Evolutionary conservation across 2,888 invertebrate genomes (phyloP).

Genomic region (Erebia epiphron): DNA sequence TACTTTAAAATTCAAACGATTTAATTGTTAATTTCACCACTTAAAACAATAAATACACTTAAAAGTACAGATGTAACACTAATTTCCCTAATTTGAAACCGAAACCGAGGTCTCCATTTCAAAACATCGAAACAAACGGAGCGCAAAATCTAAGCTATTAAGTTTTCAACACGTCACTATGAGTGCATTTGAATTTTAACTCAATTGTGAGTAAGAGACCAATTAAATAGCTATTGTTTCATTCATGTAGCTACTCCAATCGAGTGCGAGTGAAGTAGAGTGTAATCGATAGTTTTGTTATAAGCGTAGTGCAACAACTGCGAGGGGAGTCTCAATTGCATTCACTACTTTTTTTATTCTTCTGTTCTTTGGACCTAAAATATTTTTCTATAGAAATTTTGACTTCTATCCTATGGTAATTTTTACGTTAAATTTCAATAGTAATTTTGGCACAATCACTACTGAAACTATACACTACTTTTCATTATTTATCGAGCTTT

Average conservation of each 20-base stretch:
- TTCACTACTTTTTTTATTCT: conserved; percentile 9
- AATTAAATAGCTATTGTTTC: conserved; percentile 54
- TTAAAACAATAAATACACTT: neutral
- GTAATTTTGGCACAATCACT: neutral
- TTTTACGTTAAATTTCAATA: neutral
- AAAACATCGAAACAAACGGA: conserved; percentile 25
- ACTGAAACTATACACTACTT: neutral
- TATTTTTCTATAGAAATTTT: conserved; percentile 9
- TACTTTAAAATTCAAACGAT: too few species aligned
- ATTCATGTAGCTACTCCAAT: conserved; percentile 36
- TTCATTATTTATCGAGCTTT: too few species aligned
- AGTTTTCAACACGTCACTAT: conserved; percentile 48
- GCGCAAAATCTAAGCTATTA: conserved; percentile 38
- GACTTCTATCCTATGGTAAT: neutral
- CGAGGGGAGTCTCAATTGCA: neutral
- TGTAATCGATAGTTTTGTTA: conserved; percentile 50
- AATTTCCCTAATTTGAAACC: conserved; percentile 28
- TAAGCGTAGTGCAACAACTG: conserved; percentile 16
- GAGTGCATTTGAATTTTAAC: conserved; percentile 53
- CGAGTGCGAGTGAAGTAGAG: conserved; percentile 33
- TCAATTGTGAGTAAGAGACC: conserved; percentile 53
- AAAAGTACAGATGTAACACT: conserved; percentile 17
- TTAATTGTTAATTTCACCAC: neutral
- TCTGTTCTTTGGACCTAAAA: neutral
- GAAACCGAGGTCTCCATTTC: conserved; percentile 24